These are phyloP conservation scores for Lithophane socia DNA, from an alignment of 2,888 invertebrate genomes.

Conservation along the genomic window DNA sequence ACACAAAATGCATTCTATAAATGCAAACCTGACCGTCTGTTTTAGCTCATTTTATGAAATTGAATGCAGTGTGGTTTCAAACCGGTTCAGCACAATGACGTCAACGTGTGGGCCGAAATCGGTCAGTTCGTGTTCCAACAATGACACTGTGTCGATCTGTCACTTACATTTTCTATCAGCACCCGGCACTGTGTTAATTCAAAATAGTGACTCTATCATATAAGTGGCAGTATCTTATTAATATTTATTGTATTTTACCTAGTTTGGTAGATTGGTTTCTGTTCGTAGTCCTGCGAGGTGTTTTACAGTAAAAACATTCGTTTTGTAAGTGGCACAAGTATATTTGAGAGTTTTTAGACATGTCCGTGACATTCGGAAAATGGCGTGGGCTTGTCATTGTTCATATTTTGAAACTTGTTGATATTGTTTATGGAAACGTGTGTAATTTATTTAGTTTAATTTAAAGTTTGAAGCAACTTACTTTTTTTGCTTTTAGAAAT, in stretches of 20 bases:
- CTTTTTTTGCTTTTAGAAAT: not conserved
- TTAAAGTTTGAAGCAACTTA: not conserved
- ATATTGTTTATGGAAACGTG: constrained; percentile 7
- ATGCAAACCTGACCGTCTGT: constrained; percentile 17
- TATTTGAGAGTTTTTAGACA: constrained; percentile 34
- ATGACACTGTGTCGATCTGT: constrained; percentile 45
- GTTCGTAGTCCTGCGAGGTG: not conserved
- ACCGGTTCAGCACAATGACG: constrained; percentile 77
- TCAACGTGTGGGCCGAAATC: constrained; percentile 71
- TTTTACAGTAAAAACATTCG: constrained; percentile 28
- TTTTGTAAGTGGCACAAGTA: constrained; percentile 48
- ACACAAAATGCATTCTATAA: constrained; percentile 14
- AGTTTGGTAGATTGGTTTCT: constrained; percentile 26
- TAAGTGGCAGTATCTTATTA: constrained; percentile 26
- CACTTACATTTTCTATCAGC: constrained; percentile 41
- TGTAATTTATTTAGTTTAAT: not conserved
- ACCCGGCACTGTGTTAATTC: constrained; percentile 34
- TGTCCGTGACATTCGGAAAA: constrained; percentile 43
- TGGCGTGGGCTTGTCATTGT: constrained; percentile 52
- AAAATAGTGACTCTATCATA: constrained; percentile 22
- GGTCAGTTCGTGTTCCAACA: constrained; percentile 62
- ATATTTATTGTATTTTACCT: constrained; percentile 53
- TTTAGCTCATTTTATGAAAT: constrained; percentile 47
- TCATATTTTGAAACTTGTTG: constrained; percentile 47
- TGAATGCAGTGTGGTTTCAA: constrained; percentile 64